These are phyloP conservation scores for Eucidaris tribuloides DNA, from an alignment of 35 echinoderm and acorn worm genomes.

Conservation along the genomic window DNA sequence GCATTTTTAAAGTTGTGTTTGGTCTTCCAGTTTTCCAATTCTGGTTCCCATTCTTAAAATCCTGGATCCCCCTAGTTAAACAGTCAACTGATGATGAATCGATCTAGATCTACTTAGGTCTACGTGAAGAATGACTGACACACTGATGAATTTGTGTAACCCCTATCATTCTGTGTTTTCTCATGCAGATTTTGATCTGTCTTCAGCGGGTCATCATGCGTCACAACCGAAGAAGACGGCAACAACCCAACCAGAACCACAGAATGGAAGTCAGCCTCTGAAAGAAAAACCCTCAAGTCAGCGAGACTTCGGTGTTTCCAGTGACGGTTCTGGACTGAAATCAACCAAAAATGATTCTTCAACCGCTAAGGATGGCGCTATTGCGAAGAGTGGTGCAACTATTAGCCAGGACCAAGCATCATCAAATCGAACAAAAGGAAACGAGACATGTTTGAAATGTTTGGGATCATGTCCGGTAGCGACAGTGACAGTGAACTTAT, in stretches of 20 bases:
- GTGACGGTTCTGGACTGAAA: not conserved
- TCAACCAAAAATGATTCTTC: not conserved
- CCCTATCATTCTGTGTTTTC: no score
- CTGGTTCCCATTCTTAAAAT: no score
- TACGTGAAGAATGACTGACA: no score
- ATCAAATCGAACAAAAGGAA: constrained; percentile 38
- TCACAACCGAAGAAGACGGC: not conserved
- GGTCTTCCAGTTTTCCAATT: no score
- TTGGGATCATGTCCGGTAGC: constrained; percentile 77
- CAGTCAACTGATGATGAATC: no score
- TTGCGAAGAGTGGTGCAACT: not conserved
- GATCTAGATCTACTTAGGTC: no score
- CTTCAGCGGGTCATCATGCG: not conserved
- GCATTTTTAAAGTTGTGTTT: no score
- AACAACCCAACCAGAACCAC: not conserved
- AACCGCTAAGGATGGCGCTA: not conserved
- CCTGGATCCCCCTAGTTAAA: no score
- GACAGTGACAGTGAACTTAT: constrained; percentile 92
- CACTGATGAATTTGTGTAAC: no score
- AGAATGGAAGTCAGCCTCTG: not conserved
- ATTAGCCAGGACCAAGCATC: not conserved
- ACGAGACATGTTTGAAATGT: constrained; percentile 70
- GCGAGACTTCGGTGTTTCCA: not conserved
- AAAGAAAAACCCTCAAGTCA: not conserved
- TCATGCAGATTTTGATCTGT: no score